These are phyloP conservation scores for Marcusenius ussheri DNA, from an alignment of 2,113 vertebrate species.

Conservation along the genomic window DNA sequence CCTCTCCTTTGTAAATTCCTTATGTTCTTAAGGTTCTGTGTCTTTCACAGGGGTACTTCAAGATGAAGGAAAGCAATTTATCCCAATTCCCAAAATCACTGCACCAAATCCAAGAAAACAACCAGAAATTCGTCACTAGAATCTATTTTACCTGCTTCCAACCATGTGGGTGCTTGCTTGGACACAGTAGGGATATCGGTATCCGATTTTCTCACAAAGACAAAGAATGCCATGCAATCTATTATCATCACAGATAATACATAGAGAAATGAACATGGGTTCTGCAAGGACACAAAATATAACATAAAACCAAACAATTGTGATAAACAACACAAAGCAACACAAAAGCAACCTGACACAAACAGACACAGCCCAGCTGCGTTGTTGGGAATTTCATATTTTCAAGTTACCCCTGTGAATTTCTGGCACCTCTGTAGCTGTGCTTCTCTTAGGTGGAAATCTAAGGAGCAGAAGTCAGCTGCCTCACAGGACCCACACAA, in stretches of 20 bases:
- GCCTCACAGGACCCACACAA: background rate
- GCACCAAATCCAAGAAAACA: background rate
- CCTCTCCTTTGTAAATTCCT: background rate
- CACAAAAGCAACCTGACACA: background rate
- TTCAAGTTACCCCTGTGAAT: background rate
- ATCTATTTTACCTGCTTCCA: background rate
- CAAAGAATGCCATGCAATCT: background rate
- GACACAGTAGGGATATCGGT: background rate
- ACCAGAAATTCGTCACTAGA: background rate
- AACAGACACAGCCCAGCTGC: background rate
- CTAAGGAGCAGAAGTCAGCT: background rate
- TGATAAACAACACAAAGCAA: background rate
- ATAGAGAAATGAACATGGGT: background rate
- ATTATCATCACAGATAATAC: background rate
- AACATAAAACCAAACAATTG: background rate
- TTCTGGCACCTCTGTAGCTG: background rate
- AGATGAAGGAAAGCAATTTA: background rate
- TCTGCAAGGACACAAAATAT: background rate
- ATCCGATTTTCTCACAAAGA: background rate
- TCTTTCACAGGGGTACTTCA: background rate
- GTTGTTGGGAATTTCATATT: background rate
- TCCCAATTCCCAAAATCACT: background rate
- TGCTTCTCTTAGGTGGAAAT: background rate
- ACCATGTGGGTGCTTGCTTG: background rate
- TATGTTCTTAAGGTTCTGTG: background rate